Conservation (phyloP, 2,113 vertebrate species). For the Carassius carassius region DNA sequence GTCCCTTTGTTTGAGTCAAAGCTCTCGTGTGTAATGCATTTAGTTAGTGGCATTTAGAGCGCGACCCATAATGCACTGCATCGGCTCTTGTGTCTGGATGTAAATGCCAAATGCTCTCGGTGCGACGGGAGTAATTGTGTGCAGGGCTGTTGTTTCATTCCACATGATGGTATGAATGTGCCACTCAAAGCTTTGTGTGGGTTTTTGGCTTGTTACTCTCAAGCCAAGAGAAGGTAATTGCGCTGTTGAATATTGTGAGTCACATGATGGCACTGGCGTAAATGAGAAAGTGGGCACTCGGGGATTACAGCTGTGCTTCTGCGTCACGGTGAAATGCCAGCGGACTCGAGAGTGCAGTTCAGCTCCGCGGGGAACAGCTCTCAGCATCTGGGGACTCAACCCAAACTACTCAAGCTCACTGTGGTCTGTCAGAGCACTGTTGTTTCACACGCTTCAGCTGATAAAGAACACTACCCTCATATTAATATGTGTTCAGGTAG, state of each 20-base stretch:
- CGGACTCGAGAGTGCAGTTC: slow-evolving; percentile 60
- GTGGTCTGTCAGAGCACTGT: background rate
- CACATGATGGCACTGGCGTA: slow-evolving; percentile 50
- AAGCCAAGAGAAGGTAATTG: slow-evolving; percentile 54
- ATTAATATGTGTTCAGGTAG: background rate
- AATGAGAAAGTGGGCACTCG: slow-evolving; percentile 58
- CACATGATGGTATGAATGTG: slow-evolving; percentile 1
- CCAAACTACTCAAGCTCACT: background rate
- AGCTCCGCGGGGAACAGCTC: slow-evolving; percentile 50
- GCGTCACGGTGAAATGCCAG: slow-evolving; percentile 72
- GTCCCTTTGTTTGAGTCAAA: background rate
- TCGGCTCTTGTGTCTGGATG: background rate
- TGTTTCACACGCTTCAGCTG: background rate
- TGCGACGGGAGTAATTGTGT: background rate
- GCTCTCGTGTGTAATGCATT: background rate
- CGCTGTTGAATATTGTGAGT: slow-evolving; percentile 51
- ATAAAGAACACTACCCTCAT: background rate
- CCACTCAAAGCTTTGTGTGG: slow-evolving; percentile 37
- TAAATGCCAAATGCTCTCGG: background rate
- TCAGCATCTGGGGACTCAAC: background rate
- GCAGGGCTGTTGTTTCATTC: slow-evolving; percentile 10
- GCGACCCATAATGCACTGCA: background rate
- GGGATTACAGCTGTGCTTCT: slow-evolving; percentile 67
- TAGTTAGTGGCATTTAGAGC: background rate
- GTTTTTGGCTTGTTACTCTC: slow-evolving; percentile 44